Evolutionary conservation across 2,113 vertebrate genomes (phyloP), one percentile per base, ranked within the genome.

Genomic region (Tragelaphus scriptus): DNA sequence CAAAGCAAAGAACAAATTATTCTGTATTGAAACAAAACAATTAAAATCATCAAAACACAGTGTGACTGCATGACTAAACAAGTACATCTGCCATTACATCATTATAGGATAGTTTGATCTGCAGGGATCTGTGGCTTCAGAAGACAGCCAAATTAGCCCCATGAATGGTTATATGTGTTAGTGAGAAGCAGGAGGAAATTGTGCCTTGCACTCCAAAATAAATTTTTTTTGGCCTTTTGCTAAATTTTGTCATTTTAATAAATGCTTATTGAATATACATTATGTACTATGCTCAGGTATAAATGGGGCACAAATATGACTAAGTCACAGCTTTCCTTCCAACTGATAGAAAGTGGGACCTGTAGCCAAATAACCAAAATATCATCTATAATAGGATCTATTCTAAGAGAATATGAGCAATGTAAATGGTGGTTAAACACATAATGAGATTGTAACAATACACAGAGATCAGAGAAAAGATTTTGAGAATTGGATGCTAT

Each of bases 31-130:
- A 97, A 96, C 65, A 97, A 97, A 75, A 98, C 71, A 97, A 97
- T 97, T 97, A 75, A 94, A 98, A 94, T 79, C 96, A 95, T 97
- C 97, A 97, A 94, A 97, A 95, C 93, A 94, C 68, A 98, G 61
- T 88, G 82, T 95, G 93, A 85, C 55, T 13, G 2, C 85, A 88
- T 97, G 94, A 97, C 96, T 98, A 98, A 98, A 96, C 81, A 96
- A 97, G 56, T 88, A 55, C 90, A 85, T 96, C 96, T 97, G 88
- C 94, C 98, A 79, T 97, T 95, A 68, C 55, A 87, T 97, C 82
- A 90, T 98, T 97, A 61, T 80, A 81, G 49, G n/a, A 80, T 28
- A 65, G 63, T 61, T 75, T 80, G 86, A 94, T 98, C 95, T 92
- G 59, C 96, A 93, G 68, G 82, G 91, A 97, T 94, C 90, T 71